Evolutionary conservation across 2,797 vertebrate species (phyloP).

Genomic region (Bufotes viridis): DNA sequence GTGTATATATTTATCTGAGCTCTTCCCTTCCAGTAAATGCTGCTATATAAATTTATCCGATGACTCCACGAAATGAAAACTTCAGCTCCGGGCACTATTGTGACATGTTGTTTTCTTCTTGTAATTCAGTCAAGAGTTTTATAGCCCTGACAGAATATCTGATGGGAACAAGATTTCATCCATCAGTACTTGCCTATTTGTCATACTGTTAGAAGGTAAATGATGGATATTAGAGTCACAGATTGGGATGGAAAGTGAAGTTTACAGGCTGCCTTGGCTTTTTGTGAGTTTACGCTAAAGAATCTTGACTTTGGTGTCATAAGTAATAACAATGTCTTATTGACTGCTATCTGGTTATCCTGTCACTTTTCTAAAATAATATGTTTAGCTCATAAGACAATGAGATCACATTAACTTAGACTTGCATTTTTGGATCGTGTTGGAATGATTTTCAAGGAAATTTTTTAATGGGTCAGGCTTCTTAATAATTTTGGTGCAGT

Average conservation of each 20-base stretch:
- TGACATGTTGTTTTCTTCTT: slow-evolving; percentile 56
- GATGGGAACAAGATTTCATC: slow-evolving; percentile 55
- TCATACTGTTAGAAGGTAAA: slow-evolving; percentile 46
- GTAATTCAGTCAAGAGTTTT: slow-evolving; percentile 46
- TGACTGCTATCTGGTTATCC: slow-evolving; percentile 1
- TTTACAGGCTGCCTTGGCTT: slow-evolving; percentile 21
- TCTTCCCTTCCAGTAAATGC: slow-evolving; percentile 36
- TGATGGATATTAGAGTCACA: slow-evolving; percentile 46
- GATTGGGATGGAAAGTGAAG: slow-evolving; percentile 52
- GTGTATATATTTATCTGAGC: not conserved
- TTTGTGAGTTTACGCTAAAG: slow-evolving; percentile 16
- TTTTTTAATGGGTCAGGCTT: not conserved
- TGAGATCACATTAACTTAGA: not conserved
- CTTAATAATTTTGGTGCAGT: not conserved
- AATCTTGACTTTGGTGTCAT: not conserved
- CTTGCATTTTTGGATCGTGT: not conserved
- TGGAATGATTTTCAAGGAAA: not conserved
- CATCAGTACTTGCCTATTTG: slow-evolving; percentile 47
- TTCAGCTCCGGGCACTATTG: slow-evolving; percentile 53
- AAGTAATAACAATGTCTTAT: slow-evolving; percentile 21
- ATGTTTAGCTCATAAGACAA: not conserved
- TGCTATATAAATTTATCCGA: not conserved
- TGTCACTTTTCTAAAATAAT: slow-evolving; percentile 10
- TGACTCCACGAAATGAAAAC: slow-evolving; percentile 37
- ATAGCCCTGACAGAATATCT: slow-evolving; percentile 56